phyloP scores from a whole-genome alignment of 2,113 vertebrate genomes.

The Gasterosteus nipponicus region DNA sequence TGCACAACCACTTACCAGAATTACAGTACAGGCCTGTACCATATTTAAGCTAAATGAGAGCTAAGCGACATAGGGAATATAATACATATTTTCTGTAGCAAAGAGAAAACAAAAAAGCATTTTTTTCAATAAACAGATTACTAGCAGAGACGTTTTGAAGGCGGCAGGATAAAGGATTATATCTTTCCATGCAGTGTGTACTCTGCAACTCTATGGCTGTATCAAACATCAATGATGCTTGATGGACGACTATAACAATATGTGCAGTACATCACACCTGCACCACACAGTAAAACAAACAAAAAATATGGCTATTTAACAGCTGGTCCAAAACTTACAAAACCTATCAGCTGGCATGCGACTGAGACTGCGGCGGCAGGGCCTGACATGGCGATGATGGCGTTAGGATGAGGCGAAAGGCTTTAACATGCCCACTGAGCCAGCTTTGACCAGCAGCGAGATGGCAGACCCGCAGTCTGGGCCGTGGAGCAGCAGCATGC shows the following conservation, averaged over 20 bases:
- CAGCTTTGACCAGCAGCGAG: slow-evolving; percentile 56
- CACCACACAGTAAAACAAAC: background rate
- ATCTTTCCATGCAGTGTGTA: background rate
- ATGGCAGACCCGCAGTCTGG: slow-evolving; percentile 50
- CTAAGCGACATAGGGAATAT: background rate
- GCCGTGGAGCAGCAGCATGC: slow-evolving; percentile 64
- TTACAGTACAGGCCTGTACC: background rate
- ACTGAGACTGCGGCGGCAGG: slow-evolving; percentile 41
- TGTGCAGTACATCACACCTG: background rate
- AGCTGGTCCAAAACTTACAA: slow-evolving; percentile 61
- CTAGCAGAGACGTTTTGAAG: background rate
- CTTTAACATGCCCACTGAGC: slow-evolving; percentile 58
- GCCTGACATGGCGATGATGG: slow-evolving; percentile 44
- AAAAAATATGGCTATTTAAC: background rate
- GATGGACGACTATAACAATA: background rate
- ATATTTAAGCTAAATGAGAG: background rate
- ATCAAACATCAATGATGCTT: background rate
- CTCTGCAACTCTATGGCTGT: background rate
- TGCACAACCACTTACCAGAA: background rate
- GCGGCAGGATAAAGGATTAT: background rate
- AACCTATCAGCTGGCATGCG: slow-evolving; percentile 48
- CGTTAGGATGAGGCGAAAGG: slow-evolving; percentile 57
- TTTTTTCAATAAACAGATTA: background rate
- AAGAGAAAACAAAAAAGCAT: slow-evolving; percentile 6
- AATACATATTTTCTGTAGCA: background rate